phyloP scores from a whole-genome alignment of 2,888 invertebrate species.

The Eupithecia exiguata region DNA sequence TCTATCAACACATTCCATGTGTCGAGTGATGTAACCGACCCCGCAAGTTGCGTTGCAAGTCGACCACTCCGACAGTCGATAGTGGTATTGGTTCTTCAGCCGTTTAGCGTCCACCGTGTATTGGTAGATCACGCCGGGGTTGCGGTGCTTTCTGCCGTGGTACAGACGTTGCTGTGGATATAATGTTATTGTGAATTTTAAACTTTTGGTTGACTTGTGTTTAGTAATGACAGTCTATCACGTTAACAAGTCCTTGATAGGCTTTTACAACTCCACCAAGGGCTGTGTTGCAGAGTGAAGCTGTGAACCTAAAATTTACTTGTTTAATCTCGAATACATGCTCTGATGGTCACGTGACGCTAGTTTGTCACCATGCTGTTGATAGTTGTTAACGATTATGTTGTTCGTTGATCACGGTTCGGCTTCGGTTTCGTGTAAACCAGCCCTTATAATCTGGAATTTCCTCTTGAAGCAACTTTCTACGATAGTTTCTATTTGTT shows the following conservation, averaged over 20 bases:
- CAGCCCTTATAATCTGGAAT: not conserved
- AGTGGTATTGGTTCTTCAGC: constrained; percentile 84
- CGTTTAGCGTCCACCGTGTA: constrained; percentile 87
- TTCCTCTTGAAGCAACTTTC: not conserved
- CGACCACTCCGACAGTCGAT: constrained; percentile 92
- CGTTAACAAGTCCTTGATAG: too few species aligned
- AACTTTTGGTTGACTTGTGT: too few species aligned
- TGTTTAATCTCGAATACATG: too few species aligned
- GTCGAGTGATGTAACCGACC: constrained; percentile 86
- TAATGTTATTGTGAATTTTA: not conserved
- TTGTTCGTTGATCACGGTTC: too few species aligned
- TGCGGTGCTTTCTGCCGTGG: constrained; percentile 86
- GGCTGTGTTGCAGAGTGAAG: too few species aligned
- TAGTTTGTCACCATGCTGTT: too few species aligned
- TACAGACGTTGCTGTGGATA: constrained; percentile 85
- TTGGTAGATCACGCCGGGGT: constrained; percentile 92
- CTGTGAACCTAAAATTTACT: too few species aligned
- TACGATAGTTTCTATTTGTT: not conserved
- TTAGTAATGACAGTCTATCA: too few species aligned
- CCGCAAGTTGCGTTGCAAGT: constrained; percentile 91
- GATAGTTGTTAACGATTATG: too few species aligned
- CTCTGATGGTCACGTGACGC: too few species aligned
- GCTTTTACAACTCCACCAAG: too few species aligned
- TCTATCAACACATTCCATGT: constrained; percentile 69
- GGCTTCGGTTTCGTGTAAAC: too few species aligned